Evolutionary conservation across 2,888 invertebrate genomes (phyloP).

Genomic region (Drosophila engyochracea): DNA sequence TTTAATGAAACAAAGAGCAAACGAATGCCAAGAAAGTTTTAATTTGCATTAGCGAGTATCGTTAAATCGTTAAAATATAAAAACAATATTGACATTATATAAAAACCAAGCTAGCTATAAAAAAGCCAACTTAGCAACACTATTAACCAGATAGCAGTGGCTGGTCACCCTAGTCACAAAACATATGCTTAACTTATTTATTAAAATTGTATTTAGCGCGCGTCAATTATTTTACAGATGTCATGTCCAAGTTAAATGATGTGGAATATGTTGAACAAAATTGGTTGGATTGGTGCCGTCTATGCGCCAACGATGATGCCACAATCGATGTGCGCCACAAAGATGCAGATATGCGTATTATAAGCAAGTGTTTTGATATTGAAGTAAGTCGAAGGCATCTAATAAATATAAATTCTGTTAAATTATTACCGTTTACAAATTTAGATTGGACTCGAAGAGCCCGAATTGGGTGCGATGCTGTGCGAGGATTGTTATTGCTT

Average conservation of each 20-base stretch:
- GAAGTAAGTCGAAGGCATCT: slow-evolving; percentile 39
- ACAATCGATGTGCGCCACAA: slow-evolving; percentile 26
- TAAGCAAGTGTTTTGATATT: slow-evolving; percentile 66
- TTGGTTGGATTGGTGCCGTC: slow-evolving; percentile 64
- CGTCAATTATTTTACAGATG: neutral
- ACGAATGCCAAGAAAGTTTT: neutral
- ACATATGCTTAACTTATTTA: slow-evolving; percentile 12
- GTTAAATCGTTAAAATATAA: neutral
- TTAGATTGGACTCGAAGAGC: slow-evolving; percentile 59
- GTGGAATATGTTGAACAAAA: slow-evolving; percentile 6
- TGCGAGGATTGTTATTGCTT: slow-evolving; percentile 52
- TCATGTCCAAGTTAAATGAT: slow-evolving; percentile 12
- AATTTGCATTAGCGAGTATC: neutral
- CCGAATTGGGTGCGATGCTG: slow-evolving; percentile 56
- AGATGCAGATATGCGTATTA: slow-evolving; percentile 43
- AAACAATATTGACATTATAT: neutral
- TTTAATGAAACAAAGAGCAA: neutral
- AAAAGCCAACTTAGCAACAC: neutral
- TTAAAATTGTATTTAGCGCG: slow-evolving; percentile 16
- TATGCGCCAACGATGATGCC: slow-evolving; percentile 57
- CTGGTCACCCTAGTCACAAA: slow-evolving; percentile 27
- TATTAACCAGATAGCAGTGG: neutral
- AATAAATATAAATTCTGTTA: neutral
- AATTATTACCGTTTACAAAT: neutral
- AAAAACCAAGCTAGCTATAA: neutral